Conservation (phyloP, 2,797 vertebrate species). For the Thaleichthys pacificus region DNA sequence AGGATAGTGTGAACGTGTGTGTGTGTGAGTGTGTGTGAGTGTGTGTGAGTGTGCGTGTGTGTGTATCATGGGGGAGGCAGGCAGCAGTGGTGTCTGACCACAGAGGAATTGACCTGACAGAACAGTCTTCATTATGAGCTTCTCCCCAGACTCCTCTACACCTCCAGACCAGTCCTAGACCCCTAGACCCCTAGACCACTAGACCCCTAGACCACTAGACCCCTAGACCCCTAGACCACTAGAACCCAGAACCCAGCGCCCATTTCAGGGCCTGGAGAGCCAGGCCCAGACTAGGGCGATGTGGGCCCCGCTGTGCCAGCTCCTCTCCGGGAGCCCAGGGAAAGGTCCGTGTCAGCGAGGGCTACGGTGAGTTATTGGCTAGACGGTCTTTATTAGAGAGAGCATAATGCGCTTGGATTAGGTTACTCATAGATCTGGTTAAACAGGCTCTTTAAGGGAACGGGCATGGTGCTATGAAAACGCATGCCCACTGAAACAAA, state of each 20-base stretch:
- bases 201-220: constrained; percentile 2
- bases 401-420: constrained; percentile 36
- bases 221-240: neutral
- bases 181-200: constrained; percentile 20
- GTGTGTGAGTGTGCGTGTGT: neutral
- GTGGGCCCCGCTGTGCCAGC: constrained; percentile 23
- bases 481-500: constrained; percentile 32
- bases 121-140: constrained; percentile 40
- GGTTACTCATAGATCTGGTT: constrained; percentile 34
- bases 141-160: neutral
- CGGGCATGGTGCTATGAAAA: constrained; percentile 46
- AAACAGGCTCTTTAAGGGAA: constrained; percentile 44
- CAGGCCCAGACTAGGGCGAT: constrained; percentile 3
- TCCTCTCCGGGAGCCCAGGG: constrained; percentile 25
- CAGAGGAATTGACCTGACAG: constrained; percentile 8
- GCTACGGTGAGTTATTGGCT: constrained; percentile 34
- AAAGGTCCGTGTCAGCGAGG: constrained; percentile 39
- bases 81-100: neutral
- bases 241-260: constrained; percentile 20
- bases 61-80: neutral
- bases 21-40: neutral
- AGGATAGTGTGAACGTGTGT: neutral
- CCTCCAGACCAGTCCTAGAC: constrained; percentile 8
- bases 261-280: constrained; percentile 16
- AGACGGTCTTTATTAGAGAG: constrained; percentile 36